Evolutionary conservation across 2,797 vertebrate species (phyloP).

Genomic region (Sebastes alutus): DNA sequence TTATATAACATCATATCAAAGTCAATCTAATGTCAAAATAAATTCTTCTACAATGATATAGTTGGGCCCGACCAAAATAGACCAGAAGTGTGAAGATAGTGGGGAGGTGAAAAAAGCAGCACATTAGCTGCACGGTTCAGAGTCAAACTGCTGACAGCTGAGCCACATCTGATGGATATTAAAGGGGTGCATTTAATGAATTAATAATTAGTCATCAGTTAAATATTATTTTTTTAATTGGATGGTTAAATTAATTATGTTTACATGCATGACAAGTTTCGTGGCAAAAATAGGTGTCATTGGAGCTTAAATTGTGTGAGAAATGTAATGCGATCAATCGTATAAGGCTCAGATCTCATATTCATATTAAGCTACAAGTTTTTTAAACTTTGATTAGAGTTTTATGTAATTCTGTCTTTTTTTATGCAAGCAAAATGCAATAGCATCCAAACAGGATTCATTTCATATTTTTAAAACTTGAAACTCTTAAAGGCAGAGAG

Average conservation of each 20-base stretch:
- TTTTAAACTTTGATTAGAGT: not conserved
- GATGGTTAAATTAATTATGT: not conserved
- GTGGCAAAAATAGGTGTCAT: not conserved
- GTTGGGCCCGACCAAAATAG: not conserved
- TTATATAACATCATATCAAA: no score
- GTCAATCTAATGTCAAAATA: not conserved
- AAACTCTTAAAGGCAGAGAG: not conserved
- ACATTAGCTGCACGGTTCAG: not conserved
- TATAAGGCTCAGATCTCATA: not conserved
- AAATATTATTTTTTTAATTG: not conserved
- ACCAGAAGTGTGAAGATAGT: not conserved
- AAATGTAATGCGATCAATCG: not conserved
- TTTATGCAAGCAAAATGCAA: not conserved
- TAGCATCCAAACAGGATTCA: not conserved
- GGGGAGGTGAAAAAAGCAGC: not conserved
- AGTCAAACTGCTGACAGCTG: not conserved
- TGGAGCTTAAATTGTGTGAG: not conserved
- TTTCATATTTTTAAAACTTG: not conserved
- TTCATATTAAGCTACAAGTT: not conserved
- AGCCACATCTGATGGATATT: not conserved
- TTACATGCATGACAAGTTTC: not conserved
- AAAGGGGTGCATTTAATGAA: not conserved
- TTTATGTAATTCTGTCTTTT: not conserved
- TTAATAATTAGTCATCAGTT: no score
- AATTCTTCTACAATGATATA: not conserved